These are phyloP conservation scores for Micropoecilia bifurca DNA, from an alignment of 2,797 vertebrate genomes.

Conservation along the genomic window DNA sequence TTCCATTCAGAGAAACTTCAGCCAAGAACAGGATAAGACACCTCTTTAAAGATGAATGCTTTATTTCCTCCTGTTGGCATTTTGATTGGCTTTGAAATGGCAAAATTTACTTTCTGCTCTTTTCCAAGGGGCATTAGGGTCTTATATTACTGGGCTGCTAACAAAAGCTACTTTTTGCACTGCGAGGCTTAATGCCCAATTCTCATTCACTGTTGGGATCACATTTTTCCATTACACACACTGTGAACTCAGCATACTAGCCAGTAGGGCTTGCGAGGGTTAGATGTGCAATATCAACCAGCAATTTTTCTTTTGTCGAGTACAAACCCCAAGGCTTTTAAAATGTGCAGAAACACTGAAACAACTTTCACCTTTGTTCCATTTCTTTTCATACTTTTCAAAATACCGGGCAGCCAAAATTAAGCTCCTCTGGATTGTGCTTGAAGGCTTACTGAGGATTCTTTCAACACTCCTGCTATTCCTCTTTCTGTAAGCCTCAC, in stretches of 20 bases:
- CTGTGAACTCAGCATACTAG: constrained; percentile 12
- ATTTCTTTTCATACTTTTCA: constrained; percentile 35
- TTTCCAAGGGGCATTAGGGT: constrained; percentile 42
- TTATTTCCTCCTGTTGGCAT: constrained; percentile 7
- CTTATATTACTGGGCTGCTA: constrained; percentile 42
- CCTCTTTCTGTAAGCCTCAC: constrained; percentile 26
- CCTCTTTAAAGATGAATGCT: constrained; percentile 21
- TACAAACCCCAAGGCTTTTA: constrained; percentile 9
- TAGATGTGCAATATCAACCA: constrained; percentile 7
- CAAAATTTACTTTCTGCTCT: constrained; percentile 34
- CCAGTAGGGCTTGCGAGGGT: constrained; percentile 20
- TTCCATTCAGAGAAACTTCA: constrained; percentile 38
- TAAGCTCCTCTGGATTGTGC: constrained; percentile 15
- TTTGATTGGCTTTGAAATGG: constrained; percentile 37
- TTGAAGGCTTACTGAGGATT: constrained; percentile 40
- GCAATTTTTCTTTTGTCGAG: constrained; percentile 28
- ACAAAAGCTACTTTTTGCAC: constrained; percentile 41
- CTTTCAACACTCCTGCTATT: constrained; percentile 35
- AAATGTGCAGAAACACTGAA: constrained; percentile 27
- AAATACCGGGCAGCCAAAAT: constrained; percentile 24
- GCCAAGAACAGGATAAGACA: constrained; percentile 14
- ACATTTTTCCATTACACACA: neutral
- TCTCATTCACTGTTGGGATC: constrained; percentile 17
- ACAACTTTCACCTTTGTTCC: constrained; percentile 36
- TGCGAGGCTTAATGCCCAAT: constrained; percentile 12